Evolutionary conservation across 2,113 vertebrate species (phyloP), one percentile per base, ranked within the genome.

Genomic region (Notothenia rossii): DNA sequence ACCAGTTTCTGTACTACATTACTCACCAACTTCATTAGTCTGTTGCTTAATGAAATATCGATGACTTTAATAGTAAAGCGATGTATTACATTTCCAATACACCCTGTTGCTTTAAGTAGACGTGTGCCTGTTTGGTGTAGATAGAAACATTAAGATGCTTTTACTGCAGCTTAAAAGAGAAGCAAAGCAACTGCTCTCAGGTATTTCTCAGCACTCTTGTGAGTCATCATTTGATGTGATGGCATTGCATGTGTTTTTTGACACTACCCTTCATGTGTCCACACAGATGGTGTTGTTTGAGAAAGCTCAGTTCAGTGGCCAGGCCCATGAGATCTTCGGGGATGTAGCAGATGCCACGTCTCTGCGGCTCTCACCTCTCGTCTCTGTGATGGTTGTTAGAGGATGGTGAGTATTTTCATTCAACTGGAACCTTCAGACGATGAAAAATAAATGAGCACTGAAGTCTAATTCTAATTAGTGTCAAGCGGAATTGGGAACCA

Each of bases 311-410:
- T 90, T 94, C 89, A 83, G 90, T 0, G 95, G 96, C 67, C 81
- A 93, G 55, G 78, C 82, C 11, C 93, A 96, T 79, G 97, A 98
- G 91, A 92, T 97, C 79, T 96, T 95, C 86, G 82, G 95, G 72
- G 96, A 98, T 55, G 14, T 96, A 40, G 72, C 84, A 50, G 96
- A 98, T 88, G 96, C 96, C 59, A 96, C 92, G 17, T 92, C 96
- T 11, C 94, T 97, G 93, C 89, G 87, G 84, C 89, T 99, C 13
- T 96, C 97, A 0, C 93, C 95, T 48, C 81, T 95, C 69, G 93
- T 98, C 72, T 93, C 96, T 3, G 75, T 98, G 45, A 97, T 95
- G 92, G 96, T 97, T 10, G 65, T 98, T 25, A 91, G 97, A 94
- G 98, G 98, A 93, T 98, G 98, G 98, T 99, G 90, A 97, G 96